Evolutionary conservation across 2,113 vertebrate species (phyloP).

Genomic region (Ammodytes dubius): DNA sequence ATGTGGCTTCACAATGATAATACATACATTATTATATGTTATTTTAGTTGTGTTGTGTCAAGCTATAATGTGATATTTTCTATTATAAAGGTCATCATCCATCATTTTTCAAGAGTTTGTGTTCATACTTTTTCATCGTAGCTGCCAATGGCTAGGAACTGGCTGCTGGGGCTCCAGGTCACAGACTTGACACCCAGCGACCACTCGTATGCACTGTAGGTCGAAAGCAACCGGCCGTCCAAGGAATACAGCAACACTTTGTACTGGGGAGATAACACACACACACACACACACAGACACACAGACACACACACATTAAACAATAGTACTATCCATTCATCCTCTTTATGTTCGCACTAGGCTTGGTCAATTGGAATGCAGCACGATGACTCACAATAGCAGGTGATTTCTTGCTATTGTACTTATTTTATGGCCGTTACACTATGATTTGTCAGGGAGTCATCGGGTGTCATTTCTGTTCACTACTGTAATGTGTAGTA

Average conservation of each 20-base stretch:
- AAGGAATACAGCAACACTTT: conserved; percentile 95
- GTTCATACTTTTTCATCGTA: conserved; percentile 93
- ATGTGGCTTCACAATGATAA: not conserved
- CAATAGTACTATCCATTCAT: not conserved
- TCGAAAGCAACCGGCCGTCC: conserved; percentile 92
- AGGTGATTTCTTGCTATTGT: not conserved
- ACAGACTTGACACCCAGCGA: conserved; percentile 92
- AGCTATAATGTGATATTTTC: not conserved
- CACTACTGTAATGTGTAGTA: not conserved
- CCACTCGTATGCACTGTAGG: conserved; percentile 93
- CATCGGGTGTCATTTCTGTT: not conserved
- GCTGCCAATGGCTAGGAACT: conserved; percentile 95
- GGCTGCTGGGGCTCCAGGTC: conserved; percentile 96
- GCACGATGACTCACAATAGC: not conserved
- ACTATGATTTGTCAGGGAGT: not conserved
- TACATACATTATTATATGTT: too few relatives aligned
- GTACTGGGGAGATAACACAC: conserved; percentile 84
- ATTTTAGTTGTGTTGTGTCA: not conserved
- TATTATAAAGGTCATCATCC: not conserved
- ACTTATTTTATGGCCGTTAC: not conserved
- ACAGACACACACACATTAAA: conserved; percentile 11
- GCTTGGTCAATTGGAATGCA: not conserved
- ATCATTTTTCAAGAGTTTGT: not conserved
- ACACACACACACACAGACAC: not conserved
- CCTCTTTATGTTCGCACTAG: too few relatives aligned